Conservation (phyloP, 2,797 vertebrate genomes). For the Pachyuromys duprasi region DNA sequence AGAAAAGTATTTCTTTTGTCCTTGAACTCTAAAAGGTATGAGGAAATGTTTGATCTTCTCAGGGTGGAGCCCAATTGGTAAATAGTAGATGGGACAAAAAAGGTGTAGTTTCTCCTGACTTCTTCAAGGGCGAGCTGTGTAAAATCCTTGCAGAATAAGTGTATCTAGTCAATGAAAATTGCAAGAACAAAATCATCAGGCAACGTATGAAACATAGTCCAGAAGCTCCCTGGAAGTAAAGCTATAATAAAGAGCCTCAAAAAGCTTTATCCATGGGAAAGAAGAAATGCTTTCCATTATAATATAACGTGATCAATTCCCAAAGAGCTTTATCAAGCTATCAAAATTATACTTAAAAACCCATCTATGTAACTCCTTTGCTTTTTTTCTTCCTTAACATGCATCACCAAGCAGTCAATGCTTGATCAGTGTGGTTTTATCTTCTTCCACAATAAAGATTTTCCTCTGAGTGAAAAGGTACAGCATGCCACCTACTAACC, state of each 20-base stretch:
- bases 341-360: slow-evolving; percentile 41
- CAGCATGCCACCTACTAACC: background rate
- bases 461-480: slow-evolving; percentile 29
- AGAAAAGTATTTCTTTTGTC: background rate
- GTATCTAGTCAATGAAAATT: background rate
- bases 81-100: background rate
- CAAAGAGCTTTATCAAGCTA: slow-evolving; percentile 13
- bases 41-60: slow-evolving; percentile 48
- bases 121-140: background rate
- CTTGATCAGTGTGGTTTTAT: slow-evolving; percentile 51
- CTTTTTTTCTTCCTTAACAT: slow-evolving; percentile 65
- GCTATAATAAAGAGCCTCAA: background rate
- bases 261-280: background rate
- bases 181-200: slow-evolving; percentile 16
- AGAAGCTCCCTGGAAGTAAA: slow-evolving; percentile 16
- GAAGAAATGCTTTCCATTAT: background rate
- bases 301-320: slow-evolving; percentile 23
- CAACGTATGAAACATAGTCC: background rate
- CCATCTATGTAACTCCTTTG: slow-evolving; percentile 63
- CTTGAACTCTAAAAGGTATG: slow-evolving; percentile 27
- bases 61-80: slow-evolving; percentile 45
- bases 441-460: slow-evolving; percentile 59
- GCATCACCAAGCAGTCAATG: slow-evolving; percentile 52
- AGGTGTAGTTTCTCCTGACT: background rate
- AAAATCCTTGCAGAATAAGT: background rate